Conservation (phyloP, 2,888 invertebrate genomes). For the Petrolisthes manimaculis region DNA sequence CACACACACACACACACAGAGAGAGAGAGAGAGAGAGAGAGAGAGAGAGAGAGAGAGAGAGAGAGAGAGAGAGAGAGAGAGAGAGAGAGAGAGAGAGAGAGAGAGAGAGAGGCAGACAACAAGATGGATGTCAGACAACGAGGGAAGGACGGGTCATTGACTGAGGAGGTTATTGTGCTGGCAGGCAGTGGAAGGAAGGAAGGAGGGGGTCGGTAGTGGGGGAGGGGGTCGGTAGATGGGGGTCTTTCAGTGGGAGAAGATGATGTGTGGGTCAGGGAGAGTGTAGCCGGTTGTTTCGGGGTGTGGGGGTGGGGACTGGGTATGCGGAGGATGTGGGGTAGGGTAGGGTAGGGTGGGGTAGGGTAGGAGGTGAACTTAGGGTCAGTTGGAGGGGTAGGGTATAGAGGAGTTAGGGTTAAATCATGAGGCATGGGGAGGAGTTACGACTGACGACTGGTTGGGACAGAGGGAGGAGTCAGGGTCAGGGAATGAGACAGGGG, state of each 20-base stretch:
- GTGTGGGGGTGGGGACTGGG: background rate
- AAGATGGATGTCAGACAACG: background rate
- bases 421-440: too few relatives aligned
- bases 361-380: background rate
- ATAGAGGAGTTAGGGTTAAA: too few relatives aligned
- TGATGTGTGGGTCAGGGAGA: background rate
- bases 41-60: background rate
- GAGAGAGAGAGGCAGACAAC: background rate
- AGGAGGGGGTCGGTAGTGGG: background rate
- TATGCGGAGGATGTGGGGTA: background rate
- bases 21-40: background rate
- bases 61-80: background rate
- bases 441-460: too few relatives aligned
- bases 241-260: background rate
- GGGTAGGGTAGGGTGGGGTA: background rate
- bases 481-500: background rate
- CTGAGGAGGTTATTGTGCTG: background rate
- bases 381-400: too few relatives aligned
- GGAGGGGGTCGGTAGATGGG: background rate
- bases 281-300: too few relatives aligned
- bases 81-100: background rate
- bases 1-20: background rate
- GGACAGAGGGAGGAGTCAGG: background rate
- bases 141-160: background rate
- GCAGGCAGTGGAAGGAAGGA: background rate